Evolutionary conservation across 2,888 invertebrate genomes (phyloP), one percentile per base, ranked within the genome.

Genomic region (Girardia tigrina): DNA sequence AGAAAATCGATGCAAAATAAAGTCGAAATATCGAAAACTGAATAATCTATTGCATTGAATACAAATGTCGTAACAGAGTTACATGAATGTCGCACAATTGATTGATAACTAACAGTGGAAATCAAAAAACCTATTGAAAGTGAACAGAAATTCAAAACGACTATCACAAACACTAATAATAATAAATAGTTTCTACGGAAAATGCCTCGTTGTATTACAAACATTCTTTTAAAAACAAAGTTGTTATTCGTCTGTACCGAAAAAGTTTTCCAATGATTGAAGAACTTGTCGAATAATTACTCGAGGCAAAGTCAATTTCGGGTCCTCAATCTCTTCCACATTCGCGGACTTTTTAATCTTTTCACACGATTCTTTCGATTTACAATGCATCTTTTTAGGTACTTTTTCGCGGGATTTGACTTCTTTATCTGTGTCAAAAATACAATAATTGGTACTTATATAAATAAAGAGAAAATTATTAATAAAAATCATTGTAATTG

Each of bases 281-380:
- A 71, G 71, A 71, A 28, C 71, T 29, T 71, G 71, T 2, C 29
- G 27, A n/a, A 71, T 71, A 6, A 71, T 29, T 26, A 71, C 23
- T 71, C 71, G 27, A 28, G 71, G 28, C 29, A 27, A 20, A 20
- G 71, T 6, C 27, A 71, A 71, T 71, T 71, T 29, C 4, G 23
- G 23, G 4, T 71, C 71, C 6, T 56, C 23, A n/a, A 56, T 56
- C 23, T 56, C 56, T n/a, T 4, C 4, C 23, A 20, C 56, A 6
- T 56, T 56, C 2, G n/a, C 23, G 6, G 23, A n/a, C n/a, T 56
- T n/a, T 6, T 20, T 56, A 4, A 56, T 8, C 23, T 56, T 56
- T 12, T n/a, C 56, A n/a, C 56, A 56, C n/a, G 56, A 56, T 56
- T 56, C 56, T 56, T 56, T 56, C 4, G 56, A 56, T 56, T 56